Evolutionary conservation across 2,888 invertebrate species (phyloP), one percentile per base, ranked within the genome.

Genomic region (Scelioninae gen. 2): DNA sequence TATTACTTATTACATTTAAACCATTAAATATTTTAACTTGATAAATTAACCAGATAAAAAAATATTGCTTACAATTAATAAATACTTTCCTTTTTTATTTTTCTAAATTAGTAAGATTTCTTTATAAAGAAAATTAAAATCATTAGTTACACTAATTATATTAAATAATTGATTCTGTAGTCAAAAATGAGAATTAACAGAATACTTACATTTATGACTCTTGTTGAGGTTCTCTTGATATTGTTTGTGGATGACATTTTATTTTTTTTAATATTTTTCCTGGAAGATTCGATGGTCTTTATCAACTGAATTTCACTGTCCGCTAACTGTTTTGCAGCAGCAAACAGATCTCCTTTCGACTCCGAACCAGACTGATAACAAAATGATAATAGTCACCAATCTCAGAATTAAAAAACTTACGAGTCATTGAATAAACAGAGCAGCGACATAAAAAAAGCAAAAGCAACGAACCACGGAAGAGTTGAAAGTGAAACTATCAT

Each of bases 261-360:
- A 35, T 48, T 60, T 41, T 63, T 79, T 58, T 71, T 52, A 7
- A 37, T 35, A 19, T 60, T 73, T 48, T 60, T 76, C 18, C 76
- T 78, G 1, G 83, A 82, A 41, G 77, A 79, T 55, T 83, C 80
- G 45, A 85, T 83, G 7, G 76, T 76, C 63, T 84, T 81, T 55
- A 84, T 73, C 10, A 84, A 73, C 19, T 84, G 76, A 39, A 85
- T 82, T 65, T 85, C 83, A 69, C 81, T 84, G 33, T 84, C 82
- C 31, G 81, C 84, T 75, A 84, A 78, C 74, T 82, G 79, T 65
- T 80, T 83, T 63, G 81, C 83, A 53, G 83, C 84, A 75, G 79
- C 75, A 35, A 84, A 79, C 63, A 84, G 74, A 78, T 81, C 80
- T 3, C 76, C 75, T n/a, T 63, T 74, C 33, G 75, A 46, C 67